Percentiles rank a stretch among this genome's conserved stretches.
Evolutionary conservation across 2,888 invertebrate species (phyloP).

Genomic region (Amblyjoppa fuscipennis): DNA sequence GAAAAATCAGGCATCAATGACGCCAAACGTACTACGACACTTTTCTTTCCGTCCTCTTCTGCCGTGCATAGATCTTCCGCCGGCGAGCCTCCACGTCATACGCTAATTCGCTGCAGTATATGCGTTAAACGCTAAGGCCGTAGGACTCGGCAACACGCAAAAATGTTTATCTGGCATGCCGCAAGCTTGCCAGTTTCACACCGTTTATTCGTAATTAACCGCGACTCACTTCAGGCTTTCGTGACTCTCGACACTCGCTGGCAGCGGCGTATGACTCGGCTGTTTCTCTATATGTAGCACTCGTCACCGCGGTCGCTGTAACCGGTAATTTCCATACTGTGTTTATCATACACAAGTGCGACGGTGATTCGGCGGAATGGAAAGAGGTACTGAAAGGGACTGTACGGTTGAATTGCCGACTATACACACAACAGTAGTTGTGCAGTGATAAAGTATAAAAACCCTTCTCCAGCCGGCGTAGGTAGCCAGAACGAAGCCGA

Average conservation of each 20-base stretch:
- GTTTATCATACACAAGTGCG: not conserved
- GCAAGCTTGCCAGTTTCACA: constrained; percentile 56
- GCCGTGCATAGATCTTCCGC: constrained; percentile 52
- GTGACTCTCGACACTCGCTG: not conserved
- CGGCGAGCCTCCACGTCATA: constrained; percentile 25
- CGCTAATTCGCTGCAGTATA: constrained; percentile 27
- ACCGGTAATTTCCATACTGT: not conserved
- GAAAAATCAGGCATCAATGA: no score
- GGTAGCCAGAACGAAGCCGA: no score
- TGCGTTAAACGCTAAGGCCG: not conserved
- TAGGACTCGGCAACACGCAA: constrained; percentile 3
- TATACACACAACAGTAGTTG: not conserved
- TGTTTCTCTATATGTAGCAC: not conserved
- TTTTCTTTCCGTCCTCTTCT: constrained; percentile 51
- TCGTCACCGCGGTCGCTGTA: not conserved
- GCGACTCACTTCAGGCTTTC: constrained; percentile 27
- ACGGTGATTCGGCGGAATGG: not conserved
- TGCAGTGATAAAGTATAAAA: not conserved
- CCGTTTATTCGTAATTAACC: constrained; percentile 65
- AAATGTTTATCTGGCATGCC: constrained; percentile 34
- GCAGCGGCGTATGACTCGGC: not conserved
- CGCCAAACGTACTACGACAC: not conserved
- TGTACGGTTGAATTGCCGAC: not conserved
- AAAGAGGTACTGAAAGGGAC: not conserved
- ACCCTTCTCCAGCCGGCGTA: no score